These are phyloP conservation scores for Chymomyza caudatula DNA, from an alignment of 2,888 invertebrate genomes.

Conservation along the genomic window DNA sequence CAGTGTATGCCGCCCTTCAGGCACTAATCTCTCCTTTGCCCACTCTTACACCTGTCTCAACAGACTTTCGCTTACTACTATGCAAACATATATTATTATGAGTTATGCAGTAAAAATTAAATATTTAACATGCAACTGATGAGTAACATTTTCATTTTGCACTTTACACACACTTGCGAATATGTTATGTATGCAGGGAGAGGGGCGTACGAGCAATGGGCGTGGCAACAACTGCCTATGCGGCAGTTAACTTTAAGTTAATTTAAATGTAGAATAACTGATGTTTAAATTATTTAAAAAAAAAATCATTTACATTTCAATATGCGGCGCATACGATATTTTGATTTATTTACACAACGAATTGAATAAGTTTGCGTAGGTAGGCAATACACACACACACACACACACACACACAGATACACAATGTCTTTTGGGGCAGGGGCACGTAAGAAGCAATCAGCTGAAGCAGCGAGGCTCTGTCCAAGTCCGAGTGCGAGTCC, in stretches of 20 bases:
- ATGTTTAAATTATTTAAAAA: slow-evolving; percentile 37
- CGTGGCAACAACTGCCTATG: background rate
- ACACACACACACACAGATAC: background rate
- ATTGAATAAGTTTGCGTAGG: background rate
- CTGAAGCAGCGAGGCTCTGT: slow-evolving; percentile 37
- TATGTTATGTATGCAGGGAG: slow-evolving; percentile 8
- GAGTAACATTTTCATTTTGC: slow-evolving; percentile 11
- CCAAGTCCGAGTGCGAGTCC: slow-evolving; percentile 33
- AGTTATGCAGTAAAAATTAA: slow-evolving; percentile 38
- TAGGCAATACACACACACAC: background rate
- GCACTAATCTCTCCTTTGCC: background rate
- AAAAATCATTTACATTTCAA: slow-evolving; percentile 8
- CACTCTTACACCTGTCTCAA: background rate
- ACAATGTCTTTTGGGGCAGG: slow-evolving; percentile 39
- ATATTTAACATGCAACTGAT: slow-evolving; percentile 48
- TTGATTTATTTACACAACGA: slow-evolving; percentile 39
- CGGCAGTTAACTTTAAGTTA: slow-evolving; percentile 22
- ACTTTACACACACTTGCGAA: slow-evolving; percentile 33
- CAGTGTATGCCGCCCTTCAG: background rate
- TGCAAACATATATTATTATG: background rate
- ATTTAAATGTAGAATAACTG: slow-evolving; percentile 32
- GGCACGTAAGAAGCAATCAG: slow-evolving; percentile 43
- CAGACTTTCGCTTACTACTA: background rate
- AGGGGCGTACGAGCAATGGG: background rate
- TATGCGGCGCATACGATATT: slow-evolving; percentile 14